Percentiles rank a stretch among this genome's conserved stretches.
These are phyloP conservation scores for Ptychodera flava DNA, from an alignment of 35 echinoderm and acorn worm genomes.

Conservation along the genomic window DNA sequence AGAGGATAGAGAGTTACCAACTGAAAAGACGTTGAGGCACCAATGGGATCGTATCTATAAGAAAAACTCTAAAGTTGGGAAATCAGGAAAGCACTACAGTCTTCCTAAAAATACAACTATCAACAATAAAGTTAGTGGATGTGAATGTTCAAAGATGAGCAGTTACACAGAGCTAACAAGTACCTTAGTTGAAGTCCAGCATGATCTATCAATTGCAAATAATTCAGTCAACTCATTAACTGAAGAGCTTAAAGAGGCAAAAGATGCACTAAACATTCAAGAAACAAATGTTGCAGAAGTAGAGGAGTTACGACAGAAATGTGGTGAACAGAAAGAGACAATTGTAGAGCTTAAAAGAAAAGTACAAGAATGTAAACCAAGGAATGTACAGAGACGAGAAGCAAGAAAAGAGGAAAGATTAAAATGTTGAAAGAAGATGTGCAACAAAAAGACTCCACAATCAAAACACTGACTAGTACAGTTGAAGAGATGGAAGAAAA, in stretches of 20 bases:
- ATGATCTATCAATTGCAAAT: not conserved
- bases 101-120: no score
- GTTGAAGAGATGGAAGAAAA: not conserved
- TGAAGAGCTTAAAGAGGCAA: not conserved
- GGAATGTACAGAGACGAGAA: not conserved
- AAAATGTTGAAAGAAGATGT: slow-evolving; percentile 2
- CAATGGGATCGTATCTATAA: not conserved
- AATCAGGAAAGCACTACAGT: not conserved
- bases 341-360: not conserved
- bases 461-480: not conserved
- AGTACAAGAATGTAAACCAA: not conserved
- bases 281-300: slow-evolving; percentile 1
- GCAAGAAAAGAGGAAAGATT: not conserved
- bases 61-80: not conserved
- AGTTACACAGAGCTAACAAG: not conserved
- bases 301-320: not conserved
- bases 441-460: not conserved
- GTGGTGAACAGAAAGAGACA: not conserved
- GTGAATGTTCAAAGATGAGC: not conserved
- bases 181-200: not conserved
- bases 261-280: not conserved
- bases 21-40: not conserved
- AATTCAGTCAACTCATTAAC: not conserved
- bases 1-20: not conserved
- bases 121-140: not conserved